Percentiles rank a stretch among this genome's conserved stretches.
These are phyloP conservation scores for Watsonalla cultraria DNA, from an alignment of 2,888 invertebrate genomes.

Conservation along the genomic window DNA sequence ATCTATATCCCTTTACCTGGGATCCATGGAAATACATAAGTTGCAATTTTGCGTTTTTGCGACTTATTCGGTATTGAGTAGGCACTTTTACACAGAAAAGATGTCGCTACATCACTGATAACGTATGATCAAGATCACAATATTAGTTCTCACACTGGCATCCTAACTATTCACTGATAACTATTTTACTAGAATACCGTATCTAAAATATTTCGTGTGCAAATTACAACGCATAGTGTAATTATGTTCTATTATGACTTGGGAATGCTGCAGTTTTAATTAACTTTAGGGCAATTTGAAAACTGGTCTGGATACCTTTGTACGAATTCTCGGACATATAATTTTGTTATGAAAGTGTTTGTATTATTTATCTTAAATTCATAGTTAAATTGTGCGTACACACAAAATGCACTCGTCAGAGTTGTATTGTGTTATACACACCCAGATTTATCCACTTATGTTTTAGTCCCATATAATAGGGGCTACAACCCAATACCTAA, in stretches of 20 bases:
- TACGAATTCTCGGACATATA: too few relatives aligned
- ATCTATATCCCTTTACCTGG: too few relatives aligned
- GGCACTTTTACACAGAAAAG: constrained; percentile 31
- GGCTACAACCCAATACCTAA: too few relatives aligned
- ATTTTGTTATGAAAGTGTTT: too few relatives aligned
- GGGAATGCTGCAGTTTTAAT: constrained; percentile 2
- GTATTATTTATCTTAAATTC: too few relatives aligned
- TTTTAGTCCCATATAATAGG: too few relatives aligned
- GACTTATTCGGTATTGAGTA: constrained; percentile 5
- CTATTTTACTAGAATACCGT: constrained; percentile 36
- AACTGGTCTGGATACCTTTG: too few relatives aligned
- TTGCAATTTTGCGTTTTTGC: neutral
- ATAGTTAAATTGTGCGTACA: too few relatives aligned
- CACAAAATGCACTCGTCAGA: too few relatives aligned
- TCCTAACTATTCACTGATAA: constrained; percentile 37
- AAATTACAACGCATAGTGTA: constrained; percentile 48
- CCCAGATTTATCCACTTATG: too few relatives aligned
- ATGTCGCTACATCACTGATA: constrained; percentile 26
- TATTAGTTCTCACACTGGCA: constrained; percentile 27
- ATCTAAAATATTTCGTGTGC: constrained; percentile 49
- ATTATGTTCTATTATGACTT: constrained; percentile 6
- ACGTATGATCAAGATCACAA: constrained; percentile 26
- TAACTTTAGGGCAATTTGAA: constrained; percentile 2
- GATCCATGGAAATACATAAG: too few relatives aligned
- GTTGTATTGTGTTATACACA: too few relatives aligned